Conservation (phyloP, 2,888 invertebrate species). For the Drosophila hamatofila region DNA sequence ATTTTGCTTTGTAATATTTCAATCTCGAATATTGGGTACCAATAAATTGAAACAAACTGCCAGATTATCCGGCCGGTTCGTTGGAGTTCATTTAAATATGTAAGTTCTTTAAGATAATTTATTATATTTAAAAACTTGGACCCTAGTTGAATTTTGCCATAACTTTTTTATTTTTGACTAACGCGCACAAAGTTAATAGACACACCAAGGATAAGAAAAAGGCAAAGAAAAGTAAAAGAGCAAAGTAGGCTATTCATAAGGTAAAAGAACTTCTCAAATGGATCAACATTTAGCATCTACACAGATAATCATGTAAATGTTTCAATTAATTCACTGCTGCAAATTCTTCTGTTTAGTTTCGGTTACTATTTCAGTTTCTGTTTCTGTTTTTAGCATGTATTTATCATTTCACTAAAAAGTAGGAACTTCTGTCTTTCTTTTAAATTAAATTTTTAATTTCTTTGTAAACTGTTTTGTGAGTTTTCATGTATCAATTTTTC, state of each 20-base stretch:
- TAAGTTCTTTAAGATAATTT: conserved; percentile 53
- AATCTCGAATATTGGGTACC: conserved; percentile 64
- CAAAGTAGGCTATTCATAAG: conserved; percentile 47
- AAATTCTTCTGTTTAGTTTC: conserved; percentile 60
- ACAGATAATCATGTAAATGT: conserved; percentile 19
- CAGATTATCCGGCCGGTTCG: conserved; percentile 42
- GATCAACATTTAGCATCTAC: conserved; percentile 19
- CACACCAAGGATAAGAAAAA: conserved; percentile 67
- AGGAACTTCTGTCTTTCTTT: conserved; percentile 73
- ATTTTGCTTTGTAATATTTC: conserved; percentile 20
- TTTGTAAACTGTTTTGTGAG: conserved; percentile 41
- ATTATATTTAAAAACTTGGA: conserved; percentile 80
- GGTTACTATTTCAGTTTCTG: conserved; percentile 17
- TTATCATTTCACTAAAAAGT: conserved; percentile 76
- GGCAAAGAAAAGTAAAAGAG: conserved; percentile 32
- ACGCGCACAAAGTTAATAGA: conserved; percentile 55
- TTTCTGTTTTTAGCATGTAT: conserved; percentile 55
- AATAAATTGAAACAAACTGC: conserved; percentile 52
- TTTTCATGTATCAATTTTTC: conserved; percentile 25
- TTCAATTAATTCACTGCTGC: conserved; percentile 75
- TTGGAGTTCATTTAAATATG: conserved; percentile 38
- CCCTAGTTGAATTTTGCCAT: conserved; percentile 81
- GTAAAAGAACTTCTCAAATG: conserved; percentile 28
- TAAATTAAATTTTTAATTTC: not conserved
- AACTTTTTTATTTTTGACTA: conserved; percentile 51